phyloP scores from a whole-genome alignment of 2,888 invertebrate genomes.

The Leuctra nigra region DNA sequence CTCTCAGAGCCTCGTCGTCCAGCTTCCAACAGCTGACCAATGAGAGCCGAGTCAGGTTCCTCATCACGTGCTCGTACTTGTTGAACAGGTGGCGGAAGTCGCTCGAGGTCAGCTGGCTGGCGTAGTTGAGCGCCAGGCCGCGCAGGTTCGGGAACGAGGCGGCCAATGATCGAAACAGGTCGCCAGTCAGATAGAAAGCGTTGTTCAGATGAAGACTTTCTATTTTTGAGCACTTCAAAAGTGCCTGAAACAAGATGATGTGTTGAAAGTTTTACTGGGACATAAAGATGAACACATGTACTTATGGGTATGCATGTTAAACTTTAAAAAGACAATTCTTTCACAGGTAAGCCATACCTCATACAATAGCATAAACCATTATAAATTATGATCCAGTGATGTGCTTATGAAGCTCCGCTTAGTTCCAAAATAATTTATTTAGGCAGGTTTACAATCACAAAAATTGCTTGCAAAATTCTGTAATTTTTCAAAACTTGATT shows the following conservation, averaged over 20 bases:
- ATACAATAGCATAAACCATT: no score
- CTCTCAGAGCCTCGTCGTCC: neutral
- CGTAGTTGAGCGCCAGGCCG: neutral
- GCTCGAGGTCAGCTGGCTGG: neutral
- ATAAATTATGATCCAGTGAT: no score
- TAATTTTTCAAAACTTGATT: no score
- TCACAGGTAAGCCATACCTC: no score
- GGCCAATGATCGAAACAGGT: neutral
- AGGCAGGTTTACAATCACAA: no score
- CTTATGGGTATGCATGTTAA: no score
- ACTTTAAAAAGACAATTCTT: no score
- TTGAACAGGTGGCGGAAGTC: neutral
- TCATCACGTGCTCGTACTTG: neutral
- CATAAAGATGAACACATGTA: no score
- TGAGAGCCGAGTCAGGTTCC: neutral
- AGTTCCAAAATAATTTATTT: no score
- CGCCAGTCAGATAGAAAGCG: neutral
- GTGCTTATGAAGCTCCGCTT: no score
- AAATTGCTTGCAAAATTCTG: no score
- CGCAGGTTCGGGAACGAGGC: neutral
- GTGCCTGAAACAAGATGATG: neutral
- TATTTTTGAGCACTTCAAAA: constrained; percentile 1
- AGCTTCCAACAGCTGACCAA: constrained; percentile 8
- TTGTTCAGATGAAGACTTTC: neutral
- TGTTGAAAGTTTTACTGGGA: no score